phyloP scores from a whole-genome alignment of 2,113 vertebrate species.

The Dromiciops gliroides region DNA sequence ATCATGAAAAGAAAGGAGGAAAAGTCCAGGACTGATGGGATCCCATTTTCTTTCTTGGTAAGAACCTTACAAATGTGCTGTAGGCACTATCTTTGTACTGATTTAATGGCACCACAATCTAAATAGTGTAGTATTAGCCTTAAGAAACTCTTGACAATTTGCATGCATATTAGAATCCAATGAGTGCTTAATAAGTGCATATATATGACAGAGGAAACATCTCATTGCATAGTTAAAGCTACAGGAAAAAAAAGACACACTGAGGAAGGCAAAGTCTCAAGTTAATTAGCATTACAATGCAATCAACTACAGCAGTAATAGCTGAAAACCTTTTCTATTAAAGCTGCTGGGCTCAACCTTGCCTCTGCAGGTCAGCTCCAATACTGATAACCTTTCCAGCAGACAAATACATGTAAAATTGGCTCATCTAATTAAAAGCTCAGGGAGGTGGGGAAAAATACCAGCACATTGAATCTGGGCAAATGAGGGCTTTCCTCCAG shows the following conservation, averaged over 20 bases:
- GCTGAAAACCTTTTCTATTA: constrained; percentile 86
- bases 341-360: constrained; percentile 83
- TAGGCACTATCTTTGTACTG: constrained; percentile 70
- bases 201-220: constrained; percentile 84
- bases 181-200: constrained; percentile 83
- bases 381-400: constrained; percentile 88
- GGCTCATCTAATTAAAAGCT: constrained; percentile 90
- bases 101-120: constrained; percentile 76
- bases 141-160: constrained; percentile 85
- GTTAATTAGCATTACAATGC: constrained; percentile 90
- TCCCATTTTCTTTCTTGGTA: constrained; percentile 46
- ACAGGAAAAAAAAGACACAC: constrained; percentile 75
- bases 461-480: constrained; percentile 83
- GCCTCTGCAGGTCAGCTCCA: constrained; percentile 85
- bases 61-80: constrained; percentile 63
- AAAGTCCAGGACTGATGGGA: not conserved
- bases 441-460: constrained; percentile 85
- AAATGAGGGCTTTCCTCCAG: constrained; percentile 83
- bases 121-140: constrained; percentile 77
- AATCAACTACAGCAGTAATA: constrained; percentile 86
- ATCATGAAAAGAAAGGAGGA: constrained; percentile 57
- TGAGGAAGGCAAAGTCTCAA: constrained; percentile 81
- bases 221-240: constrained; percentile 83
- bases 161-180: constrained; percentile 84
- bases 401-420: constrained; percentile 88